phyloP scores from a whole-genome alignment of 1,140 invertebrate genomes.

The Platyura marginata region DNA sequence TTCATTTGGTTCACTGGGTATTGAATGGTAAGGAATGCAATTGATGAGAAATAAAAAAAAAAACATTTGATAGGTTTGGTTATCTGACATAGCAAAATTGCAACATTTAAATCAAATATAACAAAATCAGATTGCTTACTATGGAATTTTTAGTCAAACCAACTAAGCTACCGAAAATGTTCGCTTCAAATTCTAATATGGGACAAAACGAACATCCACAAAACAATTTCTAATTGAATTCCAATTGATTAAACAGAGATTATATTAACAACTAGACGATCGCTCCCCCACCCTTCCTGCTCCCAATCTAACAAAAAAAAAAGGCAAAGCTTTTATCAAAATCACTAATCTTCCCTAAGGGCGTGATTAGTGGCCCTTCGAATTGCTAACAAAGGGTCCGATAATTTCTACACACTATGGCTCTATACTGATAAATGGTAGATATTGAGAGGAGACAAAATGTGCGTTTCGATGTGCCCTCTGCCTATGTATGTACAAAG shows the following conservation, averaged over 20 bases:
- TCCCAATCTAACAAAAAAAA: neutral
- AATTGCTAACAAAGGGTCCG: neutral
- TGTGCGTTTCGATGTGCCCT: neutral
- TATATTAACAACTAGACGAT: too few species aligned
- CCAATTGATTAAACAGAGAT: neutral
- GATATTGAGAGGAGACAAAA: neutral
- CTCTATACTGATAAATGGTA: neutral
- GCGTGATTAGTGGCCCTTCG: neutral
- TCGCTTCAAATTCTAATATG: neutral
- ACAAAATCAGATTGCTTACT: too few species aligned
- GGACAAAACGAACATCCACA: neutral
- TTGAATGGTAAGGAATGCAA: too few species aligned
- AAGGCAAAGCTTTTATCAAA: neutral
- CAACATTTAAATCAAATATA: too few species aligned
- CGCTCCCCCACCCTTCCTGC: too few species aligned
- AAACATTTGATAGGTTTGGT: too few species aligned
- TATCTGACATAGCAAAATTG: too few species aligned
- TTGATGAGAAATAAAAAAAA: too few species aligned
- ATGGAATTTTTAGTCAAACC: too few species aligned
- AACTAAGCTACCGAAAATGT: too few species aligned
- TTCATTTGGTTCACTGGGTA: too few species aligned
- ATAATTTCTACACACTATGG: too few species aligned
- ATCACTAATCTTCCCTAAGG: neutral
- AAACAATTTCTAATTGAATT: neutral
- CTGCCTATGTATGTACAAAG: neutral